Percentiles rank a stretch among this genome's conserved stretches.
Evolutionary conservation across 2,888 invertebrate species (phyloP).

Genomic region (Pasiphila rectangulata): DNA sequence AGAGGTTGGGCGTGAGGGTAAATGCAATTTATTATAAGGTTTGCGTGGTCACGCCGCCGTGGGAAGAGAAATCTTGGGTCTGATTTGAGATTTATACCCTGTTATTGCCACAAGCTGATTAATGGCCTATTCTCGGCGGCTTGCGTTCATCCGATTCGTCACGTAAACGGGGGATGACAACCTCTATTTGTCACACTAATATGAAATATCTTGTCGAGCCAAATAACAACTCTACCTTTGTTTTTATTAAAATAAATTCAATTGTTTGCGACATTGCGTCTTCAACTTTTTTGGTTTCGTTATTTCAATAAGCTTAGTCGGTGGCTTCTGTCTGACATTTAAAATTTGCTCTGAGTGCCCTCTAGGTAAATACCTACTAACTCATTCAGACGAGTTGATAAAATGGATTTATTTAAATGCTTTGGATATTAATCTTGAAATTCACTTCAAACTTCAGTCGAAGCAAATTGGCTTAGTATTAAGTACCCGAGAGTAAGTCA

Average conservation of each 20-base stretch:
- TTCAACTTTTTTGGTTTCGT: slow-evolving; percentile 10
- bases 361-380: too few relatives aligned
- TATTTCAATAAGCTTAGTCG: slow-evolving; percentile 14
- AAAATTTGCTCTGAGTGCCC: slow-evolving; percentile 14
- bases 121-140: slow-evolving; percentile 42
- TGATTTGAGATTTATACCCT: slow-evolving; percentile 39
- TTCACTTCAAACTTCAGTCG: too few relatives aligned
- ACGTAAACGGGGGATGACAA: slow-evolving; percentile 30
- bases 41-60: slow-evolving; percentile 40
- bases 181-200: slow-evolving; percentile 25
- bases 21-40: slow-evolving; percentile 51
- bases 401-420: too few relatives aligned
- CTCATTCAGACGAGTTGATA: too few relatives aligned
- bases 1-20: slow-evolving; percentile 35
- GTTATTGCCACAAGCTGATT: slow-evolving; percentile 44
- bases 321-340: slow-evolving; percentile 19
- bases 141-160: slow-evolving; percentile 36
- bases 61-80: slow-evolving; percentile 36
- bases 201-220: slow-evolving; percentile 15
- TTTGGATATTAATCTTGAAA: too few relatives aligned
- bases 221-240: neutral
- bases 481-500: too few relatives aligned
- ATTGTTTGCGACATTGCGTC: neutral
- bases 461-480: too few relatives aligned
- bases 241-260: neutral